Conservation (phyloP, 1,140 invertebrate genomes). For the Coelopa frigida region DNA sequence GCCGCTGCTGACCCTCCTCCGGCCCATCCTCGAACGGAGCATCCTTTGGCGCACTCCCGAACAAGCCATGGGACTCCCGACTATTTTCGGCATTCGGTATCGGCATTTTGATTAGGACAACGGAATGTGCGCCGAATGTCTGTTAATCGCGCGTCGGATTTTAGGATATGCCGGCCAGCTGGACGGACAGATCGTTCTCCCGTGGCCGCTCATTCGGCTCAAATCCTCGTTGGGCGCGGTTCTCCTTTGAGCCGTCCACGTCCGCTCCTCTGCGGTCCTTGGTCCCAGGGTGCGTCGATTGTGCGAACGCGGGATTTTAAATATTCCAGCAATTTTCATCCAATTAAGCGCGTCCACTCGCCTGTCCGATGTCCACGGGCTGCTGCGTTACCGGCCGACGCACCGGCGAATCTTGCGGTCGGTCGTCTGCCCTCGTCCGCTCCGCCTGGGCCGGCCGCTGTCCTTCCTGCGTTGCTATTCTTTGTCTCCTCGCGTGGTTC, state of each 20-base stretch:
- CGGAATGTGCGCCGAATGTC: conserved; percentile 10
- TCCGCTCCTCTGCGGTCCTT: conserved; percentile 4
- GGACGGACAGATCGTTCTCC: conserved; percentile 12
- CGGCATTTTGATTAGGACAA: conserved; percentile 39
- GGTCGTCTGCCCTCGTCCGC: no score
- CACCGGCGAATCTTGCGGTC: no score
- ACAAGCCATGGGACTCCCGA: no score
- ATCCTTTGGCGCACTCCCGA: neutral
- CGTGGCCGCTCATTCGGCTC: conserved; percentile 3
- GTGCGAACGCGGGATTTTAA: conserved; percentile 24
- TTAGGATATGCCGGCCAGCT: conserved; percentile 23
- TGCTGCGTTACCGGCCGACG: no score
- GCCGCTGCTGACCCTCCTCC: neutral
- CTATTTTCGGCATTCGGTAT: no score
- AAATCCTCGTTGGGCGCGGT: neutral
- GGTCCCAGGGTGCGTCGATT: conserved; percentile 11
- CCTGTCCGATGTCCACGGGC: no score
- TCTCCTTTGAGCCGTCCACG: neutral
- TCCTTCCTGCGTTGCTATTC: conserved; percentile 11
- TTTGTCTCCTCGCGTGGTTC: neutral
- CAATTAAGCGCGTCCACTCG: conserved; percentile 40
- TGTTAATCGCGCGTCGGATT: conserved; percentile 32
- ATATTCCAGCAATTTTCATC: conserved; percentile 46
- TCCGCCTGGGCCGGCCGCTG: neutral
- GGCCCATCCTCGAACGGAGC: conserved; percentile 5